Evolutionary conservation across 2,888 invertebrate species (phyloP).

Genomic region (Eupithecia subumbrata): DNA sequence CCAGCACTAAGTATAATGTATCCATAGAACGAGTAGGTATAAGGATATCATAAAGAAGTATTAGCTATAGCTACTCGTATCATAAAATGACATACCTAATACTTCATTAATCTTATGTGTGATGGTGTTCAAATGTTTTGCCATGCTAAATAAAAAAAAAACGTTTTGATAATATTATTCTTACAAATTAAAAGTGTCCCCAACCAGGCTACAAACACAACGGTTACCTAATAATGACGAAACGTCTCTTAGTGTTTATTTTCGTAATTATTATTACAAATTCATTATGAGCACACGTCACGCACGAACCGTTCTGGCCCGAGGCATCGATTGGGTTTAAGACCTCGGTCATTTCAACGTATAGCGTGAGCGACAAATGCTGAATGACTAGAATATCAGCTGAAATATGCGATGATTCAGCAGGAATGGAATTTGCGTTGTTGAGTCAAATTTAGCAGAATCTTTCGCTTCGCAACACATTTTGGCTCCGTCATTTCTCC

Average conservation of each 20-base stretch:
- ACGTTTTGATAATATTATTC: slow-evolving; percentile 30
- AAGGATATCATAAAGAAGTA: too few species aligned
- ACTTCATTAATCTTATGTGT: too few species aligned
- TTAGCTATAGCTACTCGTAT: not conserved
- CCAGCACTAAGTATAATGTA: not conserved
- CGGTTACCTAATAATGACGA: slow-evolving; percentile 42
- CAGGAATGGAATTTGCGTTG: slow-evolving; percentile 19
- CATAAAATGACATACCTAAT: not conserved
- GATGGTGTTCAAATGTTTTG: too few species aligned
- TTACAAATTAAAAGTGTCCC: slow-evolving; percentile 41
- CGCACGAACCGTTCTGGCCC: slow-evolving; percentile 38
- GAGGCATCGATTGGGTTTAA: slow-evolving; percentile 37
- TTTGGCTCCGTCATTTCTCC: not conserved
- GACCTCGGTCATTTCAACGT: slow-evolving; percentile 22
- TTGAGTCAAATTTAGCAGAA: slow-evolving; percentile 10
- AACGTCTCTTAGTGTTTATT: slow-evolving; percentile 43
- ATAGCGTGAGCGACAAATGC: slow-evolving; percentile 17
- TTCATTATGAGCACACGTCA: slow-evolving; percentile 43
- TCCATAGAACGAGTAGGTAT: too few species aligned
- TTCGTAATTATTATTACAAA: slow-evolving; percentile 46
- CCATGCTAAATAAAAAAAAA: too few species aligned
- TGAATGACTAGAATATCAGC: slow-evolving; percentile 15
- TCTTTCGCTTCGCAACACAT: not conserved
- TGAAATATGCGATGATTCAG: slow-evolving; percentile 27
- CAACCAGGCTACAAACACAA: slow-evolving; percentile 38